Evolutionary conservation across 2,797 vertebrate genomes (phyloP).

Genomic region (Natrix natrix): DNA sequence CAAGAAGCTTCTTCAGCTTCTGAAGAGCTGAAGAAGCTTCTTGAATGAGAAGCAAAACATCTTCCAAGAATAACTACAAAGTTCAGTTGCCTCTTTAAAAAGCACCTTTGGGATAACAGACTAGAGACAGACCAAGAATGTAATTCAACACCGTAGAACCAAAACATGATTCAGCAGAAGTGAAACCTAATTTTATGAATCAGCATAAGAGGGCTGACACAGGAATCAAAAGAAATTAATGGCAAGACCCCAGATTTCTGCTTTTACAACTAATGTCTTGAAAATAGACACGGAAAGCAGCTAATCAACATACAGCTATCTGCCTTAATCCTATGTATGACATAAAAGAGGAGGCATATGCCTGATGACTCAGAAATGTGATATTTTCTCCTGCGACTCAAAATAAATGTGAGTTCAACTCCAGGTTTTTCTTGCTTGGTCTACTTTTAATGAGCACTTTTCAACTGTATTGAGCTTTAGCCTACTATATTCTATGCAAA

Average conservation of each 20-base stretch:
- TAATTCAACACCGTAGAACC: background rate
- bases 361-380: background rate
- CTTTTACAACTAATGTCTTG: background rate
- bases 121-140: background rate
- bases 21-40: no score
- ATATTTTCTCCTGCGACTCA: conserved; percentile 23
- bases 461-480: conserved; percentile 6
- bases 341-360: background rate
- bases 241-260: background rate
- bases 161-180: background rate
- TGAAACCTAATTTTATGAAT: background rate
- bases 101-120: no score
- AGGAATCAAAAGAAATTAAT: background rate
- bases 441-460: conserved; percentile 5
- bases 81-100: no score
- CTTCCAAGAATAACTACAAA: no score
- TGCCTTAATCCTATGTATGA: background rate
- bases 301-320: background rate
- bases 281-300: background rate
- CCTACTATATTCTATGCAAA: background rate
- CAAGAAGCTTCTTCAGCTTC: no score
- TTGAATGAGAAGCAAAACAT: no score
- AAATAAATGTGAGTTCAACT: conserved; percentile 26
- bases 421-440: conserved; percentile 15
- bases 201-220: background rate